A percentile compares a stretch with the other conserved stretches of the same genome.
phyloP scores from a whole-genome alignment of 2,113 vertebrate species.

The Syngnathus typhle region DNA sequence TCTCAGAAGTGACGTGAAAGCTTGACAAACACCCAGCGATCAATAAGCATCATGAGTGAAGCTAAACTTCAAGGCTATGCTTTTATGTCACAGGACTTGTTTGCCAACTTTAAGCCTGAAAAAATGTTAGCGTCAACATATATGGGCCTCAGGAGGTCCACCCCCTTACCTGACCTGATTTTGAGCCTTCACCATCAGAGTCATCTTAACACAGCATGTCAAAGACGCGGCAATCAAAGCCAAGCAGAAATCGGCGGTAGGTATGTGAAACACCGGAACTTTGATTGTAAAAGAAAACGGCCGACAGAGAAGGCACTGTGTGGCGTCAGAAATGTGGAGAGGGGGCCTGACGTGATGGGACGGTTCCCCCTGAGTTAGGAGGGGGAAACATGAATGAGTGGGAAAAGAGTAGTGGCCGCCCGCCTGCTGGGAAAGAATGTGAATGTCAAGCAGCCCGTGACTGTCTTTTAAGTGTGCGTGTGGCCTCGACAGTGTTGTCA shows the following conservation, averaged over 20 bases:
- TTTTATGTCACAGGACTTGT: neutral
- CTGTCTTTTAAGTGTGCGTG: slow-evolving; percentile 35
- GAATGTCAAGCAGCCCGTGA: slow-evolving; percentile 42
- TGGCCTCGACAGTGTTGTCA: slow-evolving; percentile 23
- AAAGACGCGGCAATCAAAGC: slow-evolving; percentile 11
- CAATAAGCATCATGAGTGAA: neutral
- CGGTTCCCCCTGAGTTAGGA: slow-evolving; percentile 13
- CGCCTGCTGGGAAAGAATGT: slow-evolving; percentile 58
- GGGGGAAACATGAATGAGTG: slow-evolving; percentile 46
- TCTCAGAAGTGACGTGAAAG: neutral
- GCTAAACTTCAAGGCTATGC: neutral
- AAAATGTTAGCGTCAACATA: neutral
- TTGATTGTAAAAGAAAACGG: slow-evolving; percentile 16
- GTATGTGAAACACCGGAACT: slow-evolving; percentile 18
- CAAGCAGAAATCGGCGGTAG: slow-evolving; percentile 20
- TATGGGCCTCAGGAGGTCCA: neutral
- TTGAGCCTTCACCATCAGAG: neutral
- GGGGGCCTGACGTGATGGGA: slow-evolving; percentile 13
- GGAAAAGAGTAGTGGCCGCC: slow-evolving; percentile 31
- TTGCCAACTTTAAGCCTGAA: neutral
- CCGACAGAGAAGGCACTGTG: slow-evolving; percentile 53
- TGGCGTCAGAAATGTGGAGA: slow-evolving; percentile 27
- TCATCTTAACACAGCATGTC: slow-evolving; percentile 8
- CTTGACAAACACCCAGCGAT: neutral
- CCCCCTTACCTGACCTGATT: neutral